Percentiles rank a stretch among this genome's conserved stretches.
Conservation (phyloP, 2,113 vertebrate species). For the Beaufortia kweichowensis region DNA sequence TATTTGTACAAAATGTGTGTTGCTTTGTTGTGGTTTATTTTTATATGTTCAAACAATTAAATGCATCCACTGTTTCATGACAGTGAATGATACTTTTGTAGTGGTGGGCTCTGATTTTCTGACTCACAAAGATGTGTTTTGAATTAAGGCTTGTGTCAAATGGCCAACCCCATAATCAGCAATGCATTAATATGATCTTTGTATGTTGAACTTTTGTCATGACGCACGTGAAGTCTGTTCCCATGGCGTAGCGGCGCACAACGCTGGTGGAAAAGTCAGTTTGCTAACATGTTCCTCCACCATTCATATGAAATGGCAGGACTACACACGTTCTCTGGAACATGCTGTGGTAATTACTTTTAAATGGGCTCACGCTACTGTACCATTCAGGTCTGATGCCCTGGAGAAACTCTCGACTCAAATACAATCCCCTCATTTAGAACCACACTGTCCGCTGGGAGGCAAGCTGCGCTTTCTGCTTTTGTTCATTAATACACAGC, state of each 20-base stretch:
- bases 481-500: conserved; percentile 15
- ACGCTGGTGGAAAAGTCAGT: conserved; percentile 14
- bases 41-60: conserved; percentile 75
- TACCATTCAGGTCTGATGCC: conserved; percentile 19
- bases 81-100: conserved; percentile 70
- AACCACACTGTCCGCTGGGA: conserved; percentile 36
- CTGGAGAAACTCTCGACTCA: conserved; percentile 37
- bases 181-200: neutral
- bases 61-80: conserved; percentile 71
- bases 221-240: neutral
- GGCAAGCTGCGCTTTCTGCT: conserved; percentile 22
- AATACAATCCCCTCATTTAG: conserved; percentile 40
- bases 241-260: neutral
- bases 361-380: conserved; percentile 45
- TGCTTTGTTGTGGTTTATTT: conserved; percentile 81
- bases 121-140: conserved; percentile 9
- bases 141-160: neutral
- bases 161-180: neutral
- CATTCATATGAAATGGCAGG: conserved; percentile 21
- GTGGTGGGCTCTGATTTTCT: conserved; percentile 62
- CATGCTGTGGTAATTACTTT: conserved; percentile 47
- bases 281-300: conserved; percentile 23
- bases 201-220: neutral
- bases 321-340: conserved; percentile 23
- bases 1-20: conserved; percentile 84